Evolutionary conservation across 2,113 vertebrate genomes (phyloP).

Genomic region (Melierax canorus): DNA sequence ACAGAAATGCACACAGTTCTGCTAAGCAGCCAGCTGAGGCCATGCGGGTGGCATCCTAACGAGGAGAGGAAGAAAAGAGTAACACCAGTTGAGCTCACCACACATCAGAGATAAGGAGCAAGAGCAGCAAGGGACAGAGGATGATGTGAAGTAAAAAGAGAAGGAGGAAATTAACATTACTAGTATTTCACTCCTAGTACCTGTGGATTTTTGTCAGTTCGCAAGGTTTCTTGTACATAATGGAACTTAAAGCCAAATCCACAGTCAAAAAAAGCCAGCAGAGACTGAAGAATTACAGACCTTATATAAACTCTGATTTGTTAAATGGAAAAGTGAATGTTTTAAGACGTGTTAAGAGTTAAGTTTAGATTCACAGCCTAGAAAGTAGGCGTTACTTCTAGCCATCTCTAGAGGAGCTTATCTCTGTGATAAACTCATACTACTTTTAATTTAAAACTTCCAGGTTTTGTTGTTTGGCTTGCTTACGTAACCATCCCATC

Average conservation of each 20-base stretch:
- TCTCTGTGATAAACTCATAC: neutral
- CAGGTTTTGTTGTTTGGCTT: neutral
- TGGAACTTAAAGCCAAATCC: neutral
- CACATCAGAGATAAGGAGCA: neutral
- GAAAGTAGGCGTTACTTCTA: neutral
- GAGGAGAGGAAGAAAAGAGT: neutral
- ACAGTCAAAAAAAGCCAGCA: neutral
- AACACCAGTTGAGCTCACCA: neutral
- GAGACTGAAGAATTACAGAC: neutral
- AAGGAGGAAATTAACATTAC: neutral
- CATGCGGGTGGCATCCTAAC: conserved; percentile 92
- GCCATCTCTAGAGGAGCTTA: neutral
- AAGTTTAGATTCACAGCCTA: neutral
- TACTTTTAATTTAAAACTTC: neutral
- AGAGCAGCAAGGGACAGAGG: neutral
- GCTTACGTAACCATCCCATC: neutral
- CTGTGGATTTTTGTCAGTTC: neutral
- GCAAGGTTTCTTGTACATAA: neutral
- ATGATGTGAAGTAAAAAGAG: neutral
- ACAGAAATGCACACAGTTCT: conserved; percentile 91
- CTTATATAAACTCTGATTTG: neutral
- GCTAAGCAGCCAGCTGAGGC: conserved; percentile 93
- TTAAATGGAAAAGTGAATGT: neutral
- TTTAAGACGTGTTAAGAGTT: neutral
- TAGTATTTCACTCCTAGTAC: neutral